Evolutionary conservation across 2,113 vertebrate genomes (phyloP).

Genomic region (Hipposideros armiger): DNA sequence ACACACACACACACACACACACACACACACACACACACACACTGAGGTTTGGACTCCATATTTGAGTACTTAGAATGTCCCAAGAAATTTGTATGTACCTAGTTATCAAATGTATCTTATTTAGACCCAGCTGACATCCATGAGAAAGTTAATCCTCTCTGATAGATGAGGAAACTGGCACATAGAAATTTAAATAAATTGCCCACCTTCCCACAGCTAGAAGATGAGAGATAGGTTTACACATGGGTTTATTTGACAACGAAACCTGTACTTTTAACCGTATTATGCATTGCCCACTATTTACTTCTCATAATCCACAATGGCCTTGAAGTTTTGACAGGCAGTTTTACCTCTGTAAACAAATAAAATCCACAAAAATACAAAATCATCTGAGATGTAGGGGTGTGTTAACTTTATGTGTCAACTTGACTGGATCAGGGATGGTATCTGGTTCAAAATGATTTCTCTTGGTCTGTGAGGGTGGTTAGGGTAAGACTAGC

Average conservation of each 20-base stretch:
- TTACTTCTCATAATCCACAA: neutral
- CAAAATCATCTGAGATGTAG: neutral
- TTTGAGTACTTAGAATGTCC: neutral
- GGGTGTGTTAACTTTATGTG: neutral
- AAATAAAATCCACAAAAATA: neutral
- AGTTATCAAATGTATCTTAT: neutral
- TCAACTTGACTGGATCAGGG: neutral
- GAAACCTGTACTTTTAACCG: neutral
- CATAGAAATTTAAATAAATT: neutral
- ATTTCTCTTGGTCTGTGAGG: neutral
- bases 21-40: no score
- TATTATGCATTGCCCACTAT: accelerated
- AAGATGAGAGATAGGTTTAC: neutral
- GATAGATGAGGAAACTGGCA: neutral
- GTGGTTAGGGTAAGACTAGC: neutral
- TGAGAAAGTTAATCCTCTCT: neutral
- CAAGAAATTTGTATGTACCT: neutral
- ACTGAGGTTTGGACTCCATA: neutral
- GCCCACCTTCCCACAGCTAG: neutral
- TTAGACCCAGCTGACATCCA: neutral
- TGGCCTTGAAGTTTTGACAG: neutral
- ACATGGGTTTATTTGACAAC: neutral
- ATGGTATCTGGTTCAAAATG: neutral
- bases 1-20: neutral
- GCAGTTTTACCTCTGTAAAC: neutral